Conservation (phyloP, 2,888 invertebrate genomes). For the Resseliella maxima region DNA sequence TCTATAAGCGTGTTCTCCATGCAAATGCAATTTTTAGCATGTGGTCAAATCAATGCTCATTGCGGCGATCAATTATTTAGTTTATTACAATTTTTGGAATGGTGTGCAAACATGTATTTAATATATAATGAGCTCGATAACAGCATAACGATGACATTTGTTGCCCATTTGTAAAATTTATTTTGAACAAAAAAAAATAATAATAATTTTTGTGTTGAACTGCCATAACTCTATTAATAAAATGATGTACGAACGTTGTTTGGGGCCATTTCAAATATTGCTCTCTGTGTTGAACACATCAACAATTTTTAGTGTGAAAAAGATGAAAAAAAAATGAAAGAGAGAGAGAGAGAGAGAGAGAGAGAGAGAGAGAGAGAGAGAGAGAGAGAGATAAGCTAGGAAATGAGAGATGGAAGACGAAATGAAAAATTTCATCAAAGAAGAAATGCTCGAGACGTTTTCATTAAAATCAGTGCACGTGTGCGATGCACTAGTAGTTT, state of each 20-base stretch:
- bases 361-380: too few species aligned
- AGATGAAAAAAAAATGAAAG: not conserved
- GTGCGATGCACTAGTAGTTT: not conserved
- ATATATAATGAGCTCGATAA: slow-evolving; percentile 46
- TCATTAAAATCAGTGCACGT: slow-evolving; percentile 1
- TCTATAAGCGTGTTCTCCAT: not conserved
- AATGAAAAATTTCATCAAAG: not conserved
- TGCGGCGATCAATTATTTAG: not conserved
- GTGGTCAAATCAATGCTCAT: not conserved
- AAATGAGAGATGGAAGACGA: not conserved
- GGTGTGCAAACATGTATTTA: slow-evolving; percentile 30
- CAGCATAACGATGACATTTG: slow-evolving; percentile 48
- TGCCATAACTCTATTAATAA: slow-evolving; percentile 45
- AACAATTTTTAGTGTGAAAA: too few species aligned
- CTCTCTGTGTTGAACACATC: too few species aligned
- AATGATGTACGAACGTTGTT: too few species aligned
- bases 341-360: too few species aligned
- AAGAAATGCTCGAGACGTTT: not conserved
- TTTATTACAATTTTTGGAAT: slow-evolving; percentile 30
- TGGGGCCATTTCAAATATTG: too few species aligned
- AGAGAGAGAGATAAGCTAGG: too few species aligned
- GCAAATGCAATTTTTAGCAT: not conserved
- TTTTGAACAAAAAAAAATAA: too few species aligned
- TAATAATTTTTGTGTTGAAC: not conserved
- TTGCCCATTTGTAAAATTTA: slow-evolving; percentile 38